Conservation (phyloP, 2,888 invertebrate genomes). For the Fragum fragum region DNA sequence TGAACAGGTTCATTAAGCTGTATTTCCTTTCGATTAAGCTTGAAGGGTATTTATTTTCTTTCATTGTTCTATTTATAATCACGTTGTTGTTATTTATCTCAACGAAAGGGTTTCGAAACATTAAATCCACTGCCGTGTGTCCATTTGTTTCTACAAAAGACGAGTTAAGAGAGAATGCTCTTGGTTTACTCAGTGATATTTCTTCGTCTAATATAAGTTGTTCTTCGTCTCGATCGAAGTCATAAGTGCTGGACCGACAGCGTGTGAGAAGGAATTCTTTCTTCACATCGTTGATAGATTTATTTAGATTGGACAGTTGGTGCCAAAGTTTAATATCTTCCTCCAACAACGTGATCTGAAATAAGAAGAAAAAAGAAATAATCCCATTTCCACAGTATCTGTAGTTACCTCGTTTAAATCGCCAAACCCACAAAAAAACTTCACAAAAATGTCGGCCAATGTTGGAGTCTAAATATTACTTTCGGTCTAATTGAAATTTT, state of each 20-base stretch:
- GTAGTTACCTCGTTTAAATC: too few species aligned
- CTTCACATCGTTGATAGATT: not conserved
- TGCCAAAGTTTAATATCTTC: conserved; percentile 13
- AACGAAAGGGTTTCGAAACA: not conserved
- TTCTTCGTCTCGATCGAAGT: not conserved
- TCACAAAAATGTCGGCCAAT: too few species aligned
- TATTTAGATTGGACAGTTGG: not conserved
- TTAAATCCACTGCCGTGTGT: not conserved
- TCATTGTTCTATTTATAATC: not conserved
- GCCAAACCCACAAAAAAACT: too few species aligned
- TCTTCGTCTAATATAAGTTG: not conserved
- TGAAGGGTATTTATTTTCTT: not conserved
- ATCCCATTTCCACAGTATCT: too few species aligned
- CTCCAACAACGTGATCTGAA: conserved; percentile 12
- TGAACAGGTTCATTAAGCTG: not conserved
- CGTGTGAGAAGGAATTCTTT: conserved; percentile 1
- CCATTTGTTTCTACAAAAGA: not conserved
- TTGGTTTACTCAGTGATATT: not conserved
- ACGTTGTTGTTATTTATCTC: not conserved
- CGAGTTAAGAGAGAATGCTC: not conserved
- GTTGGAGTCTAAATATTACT: too few species aligned
- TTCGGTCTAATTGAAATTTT: too few species aligned
- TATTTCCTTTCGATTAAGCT: not conserved
- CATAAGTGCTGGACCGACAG: not conserved
- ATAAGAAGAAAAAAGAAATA: too few species aligned